Percentiles rank a stretch among this genome's conserved stretches.
phyloP scores from a whole-genome alignment of 2,113 vertebrate genomes.

The Archocentrus centrarchus region DNA sequence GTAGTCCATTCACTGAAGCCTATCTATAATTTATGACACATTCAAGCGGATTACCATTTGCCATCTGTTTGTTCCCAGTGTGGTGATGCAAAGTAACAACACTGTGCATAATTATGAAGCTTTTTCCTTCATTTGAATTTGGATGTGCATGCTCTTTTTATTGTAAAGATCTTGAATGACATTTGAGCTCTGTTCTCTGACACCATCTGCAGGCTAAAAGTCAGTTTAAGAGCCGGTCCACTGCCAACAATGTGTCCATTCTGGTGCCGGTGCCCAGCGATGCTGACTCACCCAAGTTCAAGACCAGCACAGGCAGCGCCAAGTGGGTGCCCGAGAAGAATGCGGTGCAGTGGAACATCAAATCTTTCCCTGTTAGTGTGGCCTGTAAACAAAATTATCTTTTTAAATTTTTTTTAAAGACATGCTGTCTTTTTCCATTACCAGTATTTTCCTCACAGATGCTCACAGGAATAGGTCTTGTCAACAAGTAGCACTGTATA shows the following conservation, averaged over 20 bases:
- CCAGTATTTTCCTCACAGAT: neutral
- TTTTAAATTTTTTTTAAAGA: too few relatives aligned
- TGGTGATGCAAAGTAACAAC: neutral
- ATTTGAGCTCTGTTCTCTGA: conserved; percentile 41
- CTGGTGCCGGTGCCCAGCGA: conserved; percentile 85
- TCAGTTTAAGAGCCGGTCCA: conserved; percentile 85
- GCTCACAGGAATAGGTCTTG: neutral
- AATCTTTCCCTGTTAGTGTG: conserved; percentile 83
- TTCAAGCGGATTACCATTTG: conserved; percentile 20
- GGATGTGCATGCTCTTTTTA: neutral
- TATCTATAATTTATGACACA: conserved; percentile 46
- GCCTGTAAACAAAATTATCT: neutral
- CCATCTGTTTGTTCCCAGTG: conserved; percentile 45
- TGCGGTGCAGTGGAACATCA: conserved; percentile 85
- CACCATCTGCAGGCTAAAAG: conserved; percentile 77
- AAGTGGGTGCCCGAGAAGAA: conserved; percentile 86
- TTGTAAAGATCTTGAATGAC: neutral
- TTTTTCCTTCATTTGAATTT: conserved; percentile 1
- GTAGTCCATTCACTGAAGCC: neutral
- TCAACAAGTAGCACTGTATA: conserved; percentile 7
- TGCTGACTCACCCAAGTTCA: conserved; percentile 86
- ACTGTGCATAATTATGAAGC: conserved; percentile 26
- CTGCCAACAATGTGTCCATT: conserved; percentile 85
- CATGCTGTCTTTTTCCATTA: neutral
- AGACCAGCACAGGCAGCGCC: conserved; percentile 83